Percentiles rank a stretch among this genome's conserved stretches.
Evolutionary conservation across 2,888 invertebrate species (phyloP).

Genomic region (Phlogophora meticulosa): DNA sequence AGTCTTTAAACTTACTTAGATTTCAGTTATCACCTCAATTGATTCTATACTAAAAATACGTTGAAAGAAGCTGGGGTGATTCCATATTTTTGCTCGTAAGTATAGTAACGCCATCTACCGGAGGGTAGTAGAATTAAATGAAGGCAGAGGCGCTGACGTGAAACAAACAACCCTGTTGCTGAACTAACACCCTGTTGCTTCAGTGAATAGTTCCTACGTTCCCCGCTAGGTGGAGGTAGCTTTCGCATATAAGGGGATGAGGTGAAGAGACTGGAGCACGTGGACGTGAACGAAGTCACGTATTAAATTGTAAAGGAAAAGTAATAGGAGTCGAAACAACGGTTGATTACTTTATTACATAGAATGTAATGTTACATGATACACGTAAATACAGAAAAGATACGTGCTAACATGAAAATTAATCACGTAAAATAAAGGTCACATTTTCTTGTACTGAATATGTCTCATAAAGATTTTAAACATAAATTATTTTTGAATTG

Average conservation of each 20-base stretch:
- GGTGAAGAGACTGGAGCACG: slow-evolving; percentile 27
- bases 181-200: slow-evolving; percentile 31
- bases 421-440: background rate
- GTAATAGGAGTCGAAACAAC: slow-evolving; percentile 44
- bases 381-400: slow-evolving; percentile 5
- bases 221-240: slow-evolving; percentile 50
- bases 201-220: slow-evolving; percentile 28
- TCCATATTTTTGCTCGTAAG: no score
- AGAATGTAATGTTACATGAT: slow-evolving; percentile 9
- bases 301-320: slow-evolving; percentile 51
- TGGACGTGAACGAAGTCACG: slow-evolving; percentile 46
- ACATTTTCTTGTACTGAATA: background rate
- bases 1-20: no score
- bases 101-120: slow-evolving; percentile 62
- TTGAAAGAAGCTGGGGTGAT: no score
- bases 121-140: slow-evolving; percentile 52
- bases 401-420: slow-evolving; percentile 8
- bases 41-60: no score
- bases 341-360: slow-evolving; percentile 49
- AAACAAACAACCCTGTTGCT: slow-evolving; percentile 8
- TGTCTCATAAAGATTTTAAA: background rate
- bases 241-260: background rate
- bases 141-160: background rate
- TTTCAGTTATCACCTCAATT: no score
- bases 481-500: no score